A percentile compares a stretch with the other conserved stretches of the same genome.
Conservation (phyloP, 2,888 invertebrate genomes). For the Pachycephus smyrnensis region DNA sequence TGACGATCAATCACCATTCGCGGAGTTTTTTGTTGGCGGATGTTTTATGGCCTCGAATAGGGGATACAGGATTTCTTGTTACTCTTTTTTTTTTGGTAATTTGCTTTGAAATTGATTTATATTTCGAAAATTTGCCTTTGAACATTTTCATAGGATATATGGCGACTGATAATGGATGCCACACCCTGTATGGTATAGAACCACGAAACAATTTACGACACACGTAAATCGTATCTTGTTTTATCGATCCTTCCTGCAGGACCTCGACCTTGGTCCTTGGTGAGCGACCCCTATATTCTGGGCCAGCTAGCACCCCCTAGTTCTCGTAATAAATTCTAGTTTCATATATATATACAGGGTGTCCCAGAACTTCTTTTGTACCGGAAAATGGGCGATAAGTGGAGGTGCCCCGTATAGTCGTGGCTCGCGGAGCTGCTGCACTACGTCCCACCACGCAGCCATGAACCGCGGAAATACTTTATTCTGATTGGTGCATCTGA, state of each 20-base stretch:
- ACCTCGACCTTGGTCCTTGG: conserved; percentile 62
- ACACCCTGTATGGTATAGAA: not conserved
- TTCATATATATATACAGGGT: not conserved
- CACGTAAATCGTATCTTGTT: not conserved
- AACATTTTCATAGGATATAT: not conserved
- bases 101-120: not conserved
- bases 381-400: too few relatives aligned
- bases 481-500: too few relatives aligned
- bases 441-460: too few relatives aligned
- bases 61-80: not conserved
- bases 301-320: conserved; percentile 25
- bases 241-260: conserved; percentile 51
- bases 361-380: too few relatives aligned
- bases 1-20: not conserved
- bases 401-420: too few relatives aligned
- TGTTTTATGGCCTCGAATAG: not conserved
- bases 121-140: not conserved
- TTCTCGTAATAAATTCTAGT: not conserved
- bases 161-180: not conserved
- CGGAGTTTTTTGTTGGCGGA: not conserved
- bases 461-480: too few relatives aligned
- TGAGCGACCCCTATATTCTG: conserved; percentile 37
- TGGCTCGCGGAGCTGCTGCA: too few relatives aligned
- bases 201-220: not conserved
- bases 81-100: not conserved